Conservation (phyloP, 2,113 vertebrate species). For the Azemiops feae region DNA sequence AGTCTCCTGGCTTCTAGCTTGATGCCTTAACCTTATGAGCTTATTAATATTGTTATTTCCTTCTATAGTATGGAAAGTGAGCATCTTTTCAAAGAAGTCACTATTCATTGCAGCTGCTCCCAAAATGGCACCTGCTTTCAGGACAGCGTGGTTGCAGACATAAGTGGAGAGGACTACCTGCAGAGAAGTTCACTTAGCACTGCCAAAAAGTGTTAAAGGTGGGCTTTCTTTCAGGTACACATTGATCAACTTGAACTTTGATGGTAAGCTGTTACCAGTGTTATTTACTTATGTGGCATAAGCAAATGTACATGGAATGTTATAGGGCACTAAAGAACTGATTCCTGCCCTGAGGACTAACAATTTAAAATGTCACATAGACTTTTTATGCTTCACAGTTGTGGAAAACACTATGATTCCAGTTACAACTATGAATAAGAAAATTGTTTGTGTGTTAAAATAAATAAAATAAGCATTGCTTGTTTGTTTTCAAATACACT, state of each 20-base stretch:
- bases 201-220: neutral
- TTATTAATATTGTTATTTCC: neutral
- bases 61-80: neutral
- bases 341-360: neutral
- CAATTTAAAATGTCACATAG: neutral
- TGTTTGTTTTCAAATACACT: neutral
- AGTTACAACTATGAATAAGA: neutral
- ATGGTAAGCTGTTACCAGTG: neutral
- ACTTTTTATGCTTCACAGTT: neutral
- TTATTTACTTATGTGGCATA: neutral
- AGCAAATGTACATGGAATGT: neutral
- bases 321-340: neutral
- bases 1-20: neutral
- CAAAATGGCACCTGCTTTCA: neutral
- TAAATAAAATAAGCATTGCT: neutral
- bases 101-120: neutral
- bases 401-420: neutral
- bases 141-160: neutral
- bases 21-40: neutral
- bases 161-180: neutral
- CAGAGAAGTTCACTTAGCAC: neutral
- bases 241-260: neutral
- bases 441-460: conserved; percentile 11
- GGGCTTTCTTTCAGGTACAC: neutral
- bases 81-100: neutral